Percentiles rank a stretch among this genome's conserved stretches.
phyloP scores from a whole-genome alignment of 1,140 invertebrate genomes.

The Atta colombica region DNA sequence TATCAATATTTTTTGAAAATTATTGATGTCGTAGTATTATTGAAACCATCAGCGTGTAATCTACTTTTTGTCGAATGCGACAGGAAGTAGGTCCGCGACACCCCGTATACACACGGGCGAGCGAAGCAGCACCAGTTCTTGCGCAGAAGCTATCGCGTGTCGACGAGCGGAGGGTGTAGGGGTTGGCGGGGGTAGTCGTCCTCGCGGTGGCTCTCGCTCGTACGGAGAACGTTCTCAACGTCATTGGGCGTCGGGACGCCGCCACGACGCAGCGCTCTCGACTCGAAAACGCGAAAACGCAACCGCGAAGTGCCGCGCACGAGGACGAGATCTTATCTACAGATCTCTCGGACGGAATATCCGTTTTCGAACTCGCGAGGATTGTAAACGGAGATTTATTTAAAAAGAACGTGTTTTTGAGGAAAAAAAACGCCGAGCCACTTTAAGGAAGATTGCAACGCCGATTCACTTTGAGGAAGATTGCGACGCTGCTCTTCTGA shows the following conservation, averaged over 20 bases:
- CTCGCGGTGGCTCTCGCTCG: conserved; percentile 69
- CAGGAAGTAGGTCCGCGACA: conserved; percentile 43
- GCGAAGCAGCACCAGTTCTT: conserved; percentile 25
- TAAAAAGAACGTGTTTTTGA: neutral
- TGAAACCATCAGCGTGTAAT: conserved; percentile 21
- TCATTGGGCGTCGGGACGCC: conserved; percentile 84
- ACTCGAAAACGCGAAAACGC: conserved; percentile 60
- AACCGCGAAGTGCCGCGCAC: conserved; percentile 69
- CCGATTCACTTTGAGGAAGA: neutral
- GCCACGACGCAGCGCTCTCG: conserved; percentile 79
- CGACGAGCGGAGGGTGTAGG: conserved; percentile 35
- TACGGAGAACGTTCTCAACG: conserved; percentile 70
- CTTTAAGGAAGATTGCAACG: neutral
- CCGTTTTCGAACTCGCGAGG: neutral
- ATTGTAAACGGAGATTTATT: neutral
- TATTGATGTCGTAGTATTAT: neutral
- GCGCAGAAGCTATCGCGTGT: conserved; percentile 74
- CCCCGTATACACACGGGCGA: conserved; percentile 51
- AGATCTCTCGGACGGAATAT: conserved; percentile 16
- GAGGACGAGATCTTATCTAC: conserved; percentile 49
- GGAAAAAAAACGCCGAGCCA: neutral
- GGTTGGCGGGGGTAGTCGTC: conserved; percentile 52
- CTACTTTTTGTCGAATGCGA: conserved; percentile 3
- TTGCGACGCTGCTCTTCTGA: neutral
- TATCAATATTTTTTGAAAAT: conserved; percentile 8